Evolutionary conservation across 1,140 invertebrate genomes (phyloP), one percentile per base, ranked within the genome.

Genomic region (Caenorhabditis latens): DNA sequence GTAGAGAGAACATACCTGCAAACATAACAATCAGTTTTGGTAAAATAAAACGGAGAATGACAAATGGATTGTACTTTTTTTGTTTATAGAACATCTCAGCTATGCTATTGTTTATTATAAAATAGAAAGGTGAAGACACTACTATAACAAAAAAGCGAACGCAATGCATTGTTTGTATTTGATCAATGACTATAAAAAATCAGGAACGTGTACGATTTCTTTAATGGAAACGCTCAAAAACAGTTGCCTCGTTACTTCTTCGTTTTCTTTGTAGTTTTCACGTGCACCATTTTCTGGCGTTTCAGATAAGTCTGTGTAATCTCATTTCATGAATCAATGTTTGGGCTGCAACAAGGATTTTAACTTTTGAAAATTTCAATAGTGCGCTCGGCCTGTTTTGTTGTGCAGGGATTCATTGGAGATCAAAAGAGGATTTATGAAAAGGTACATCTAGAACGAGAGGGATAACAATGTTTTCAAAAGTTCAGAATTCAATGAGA

Each of bases 401-500:
- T 16, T 79, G 46, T 79, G 46, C 46, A 79, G 24, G 71, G 71
- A 79, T 71, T 71, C 24, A 7, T 19, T 13, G 40, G 71, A 50
- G 11, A 43, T 48, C 32, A 79, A 48, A 79, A 53, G 46, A 79
- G 24, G 61, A 63, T 13, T 32, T 24, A 63, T 19, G n/a, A 58
- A 58, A 11, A 32, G 19, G 5, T 32, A 79, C 46, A 50, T 79
- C 43, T 50, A 79, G 71, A 79, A 79, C 61, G 24, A 21, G 4
- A 50, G 5, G 19, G 13, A 50, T 16, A 40, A 19, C 19, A 79
- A 79, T 19, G 71, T 16, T 79, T 79, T 79, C 71, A 3, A 79
- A 50, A 79, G 71, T 79, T 79, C 46, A 50, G 16, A 50, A 79
- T 24, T 24, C 46, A 79, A 79, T 50, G 19, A 79, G 71, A 79